A percentile compares a stretch with the other conserved stretches of the same genome.
phyloP scores from a whole-genome alignment of 2,888 invertebrate species.

The Ecdyonurus torrentis region DNA sequence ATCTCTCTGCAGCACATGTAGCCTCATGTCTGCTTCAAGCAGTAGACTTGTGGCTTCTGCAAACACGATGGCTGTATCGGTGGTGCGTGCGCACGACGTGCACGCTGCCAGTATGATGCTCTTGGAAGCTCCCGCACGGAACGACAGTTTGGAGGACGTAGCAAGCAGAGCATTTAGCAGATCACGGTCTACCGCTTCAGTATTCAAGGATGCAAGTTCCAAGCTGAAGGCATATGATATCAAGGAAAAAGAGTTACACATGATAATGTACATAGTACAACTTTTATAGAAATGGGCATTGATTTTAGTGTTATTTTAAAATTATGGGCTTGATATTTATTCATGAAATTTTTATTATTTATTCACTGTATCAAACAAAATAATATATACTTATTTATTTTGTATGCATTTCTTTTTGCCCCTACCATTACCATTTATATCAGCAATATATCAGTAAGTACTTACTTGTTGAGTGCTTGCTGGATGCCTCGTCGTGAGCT shows the following conservation, averaged over 20 bases:
- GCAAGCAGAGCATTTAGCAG: background rate
- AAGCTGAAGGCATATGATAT: no score
- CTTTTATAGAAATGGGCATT: no score
- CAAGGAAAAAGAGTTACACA: no score
- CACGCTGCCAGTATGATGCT: conserved; percentile 27
- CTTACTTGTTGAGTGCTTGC: background rate
- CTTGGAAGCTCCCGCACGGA: conserved; percentile 29
- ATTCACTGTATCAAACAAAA: background rate
- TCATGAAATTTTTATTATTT: no score
- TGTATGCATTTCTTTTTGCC: background rate
- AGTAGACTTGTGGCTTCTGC: conserved; percentile 20
- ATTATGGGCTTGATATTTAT: no score
- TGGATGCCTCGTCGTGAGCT: background rate
- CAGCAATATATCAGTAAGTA: background rate
- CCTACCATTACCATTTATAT: no score
- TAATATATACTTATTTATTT: background rate
- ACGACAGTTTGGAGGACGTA: conserved; percentile 22
- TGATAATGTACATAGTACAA: no score
- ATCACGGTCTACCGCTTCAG: background rate
- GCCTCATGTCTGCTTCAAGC: conserved; percentile 19
- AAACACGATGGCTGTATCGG: conserved; percentile 11
- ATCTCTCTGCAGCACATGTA: conserved; percentile 20
- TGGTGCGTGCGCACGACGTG: conserved; percentile 15
- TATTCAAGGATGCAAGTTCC: background rate
- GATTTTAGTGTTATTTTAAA: no score